A percentile compares a stretch with the other conserved stretches of the same genome.
Conservation (phyloP, 2,797 vertebrate genomes). For the Calcarius lapponicus region DNA sequence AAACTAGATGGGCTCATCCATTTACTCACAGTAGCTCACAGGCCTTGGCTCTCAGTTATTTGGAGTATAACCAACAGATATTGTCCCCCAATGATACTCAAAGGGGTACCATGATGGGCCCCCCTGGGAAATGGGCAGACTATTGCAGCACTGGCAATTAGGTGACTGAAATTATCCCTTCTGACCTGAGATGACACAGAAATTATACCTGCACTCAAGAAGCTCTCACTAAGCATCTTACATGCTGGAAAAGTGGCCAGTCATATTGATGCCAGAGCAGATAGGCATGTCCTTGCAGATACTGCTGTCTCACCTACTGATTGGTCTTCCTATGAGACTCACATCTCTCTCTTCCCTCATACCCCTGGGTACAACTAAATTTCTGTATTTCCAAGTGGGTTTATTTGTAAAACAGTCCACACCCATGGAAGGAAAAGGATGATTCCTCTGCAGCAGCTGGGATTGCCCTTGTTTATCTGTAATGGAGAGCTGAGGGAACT, state of each 20-base stretch:
- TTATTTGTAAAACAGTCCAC: background rate
- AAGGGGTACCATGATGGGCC: no score
- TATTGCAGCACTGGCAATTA: background rate
- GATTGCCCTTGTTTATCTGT: background rate
- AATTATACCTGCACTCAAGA: background rate
- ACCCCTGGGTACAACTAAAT: background rate
- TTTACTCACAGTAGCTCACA: background rate
- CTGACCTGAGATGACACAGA: background rate
- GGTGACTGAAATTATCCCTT: background rate
- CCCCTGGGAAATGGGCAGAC: background rate
- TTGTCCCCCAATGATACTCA: fast-evolving
- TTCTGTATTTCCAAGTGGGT: background rate
- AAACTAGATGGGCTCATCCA: background rate
- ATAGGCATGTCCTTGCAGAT: background rate
- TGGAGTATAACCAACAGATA: background rate
- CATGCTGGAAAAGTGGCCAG: background rate
- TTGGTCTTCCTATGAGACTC: background rate
- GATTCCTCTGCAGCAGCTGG: background rate
- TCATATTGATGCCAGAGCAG: background rate
- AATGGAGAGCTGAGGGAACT: background rate
- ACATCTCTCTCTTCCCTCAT: background rate
- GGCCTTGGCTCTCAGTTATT: background rate
- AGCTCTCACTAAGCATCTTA: background rate
- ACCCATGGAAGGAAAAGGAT: background rate
- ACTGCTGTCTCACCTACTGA: background rate